Conservation (phyloP, 2,888 invertebrate species). For the Hypselothyrea guttata region DNA sequence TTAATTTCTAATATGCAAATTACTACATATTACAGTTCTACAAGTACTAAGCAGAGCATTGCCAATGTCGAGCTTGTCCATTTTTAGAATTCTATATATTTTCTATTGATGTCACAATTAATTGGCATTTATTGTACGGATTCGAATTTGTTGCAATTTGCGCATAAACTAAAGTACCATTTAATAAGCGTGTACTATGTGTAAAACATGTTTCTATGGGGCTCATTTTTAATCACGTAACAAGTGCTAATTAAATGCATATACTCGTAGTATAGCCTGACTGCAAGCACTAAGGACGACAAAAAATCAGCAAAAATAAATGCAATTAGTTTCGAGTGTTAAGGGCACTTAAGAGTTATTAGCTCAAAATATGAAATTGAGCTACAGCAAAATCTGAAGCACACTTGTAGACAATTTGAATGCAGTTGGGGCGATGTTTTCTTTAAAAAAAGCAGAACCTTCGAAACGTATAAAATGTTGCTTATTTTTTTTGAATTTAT, state of each 20-base stretch:
- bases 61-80: too few relatives aligned
- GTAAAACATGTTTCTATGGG: neutral
- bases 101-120: conserved; percentile 59
- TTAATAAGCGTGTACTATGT: conserved; percentile 21
- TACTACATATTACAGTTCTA: too few relatives aligned
- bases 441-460: too few relatives aligned
- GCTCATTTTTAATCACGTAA: conserved; percentile 61
- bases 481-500: too few relatives aligned
- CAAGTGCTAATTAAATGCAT: conserved; percentile 66
- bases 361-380: too few relatives aligned
- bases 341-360: too few relatives aligned
- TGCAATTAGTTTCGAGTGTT: conserved; percentile 3
- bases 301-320: neutral
- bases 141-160: conserved; percentile 23
- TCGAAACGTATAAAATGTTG: too few relatives aligned
- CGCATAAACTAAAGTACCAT: conserved; percentile 44
- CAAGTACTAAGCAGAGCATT: too few relatives aligned
- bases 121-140: conserved; percentile 59
- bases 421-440: neutral
- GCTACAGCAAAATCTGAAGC: too few relatives aligned
- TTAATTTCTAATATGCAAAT: too few relatives aligned
- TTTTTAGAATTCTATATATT: conserved; percentile 16
- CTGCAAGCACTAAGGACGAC: conserved; percentile 11
- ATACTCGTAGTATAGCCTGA: conserved; percentile 58
- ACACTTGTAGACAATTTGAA: too few relatives aligned